A percentile compares a stretch with the other conserved stretches of the same genome.
Evolutionary conservation across 2,113 vertebrate species (phyloP).

Genomic region (Gobius niger): DNA sequence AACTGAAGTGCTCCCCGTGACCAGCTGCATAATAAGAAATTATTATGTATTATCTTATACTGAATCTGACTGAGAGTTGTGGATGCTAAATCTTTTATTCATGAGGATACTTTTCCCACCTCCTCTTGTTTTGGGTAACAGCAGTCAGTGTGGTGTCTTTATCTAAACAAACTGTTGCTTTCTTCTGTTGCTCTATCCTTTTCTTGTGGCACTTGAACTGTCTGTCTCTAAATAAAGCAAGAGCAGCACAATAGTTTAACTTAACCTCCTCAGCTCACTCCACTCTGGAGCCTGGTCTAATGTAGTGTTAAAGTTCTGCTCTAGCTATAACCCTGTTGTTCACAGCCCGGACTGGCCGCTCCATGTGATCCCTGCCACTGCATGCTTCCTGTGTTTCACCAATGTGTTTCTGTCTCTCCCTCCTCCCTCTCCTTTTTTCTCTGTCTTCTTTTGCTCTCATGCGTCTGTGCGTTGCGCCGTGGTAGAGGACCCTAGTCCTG

Average conservation of each 20-base stretch:
- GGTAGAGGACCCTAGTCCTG: conserved; percentile 84
- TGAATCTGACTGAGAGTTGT: neutral
- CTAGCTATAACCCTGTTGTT: conserved; percentile 62
- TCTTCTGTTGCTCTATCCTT: conserved; percentile 49
- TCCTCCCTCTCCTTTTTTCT: conserved; percentile 62
- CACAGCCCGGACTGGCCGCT: conserved; percentile 63
- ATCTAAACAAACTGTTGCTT: conserved; percentile 52
- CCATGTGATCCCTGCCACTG: conserved; percentile 60
- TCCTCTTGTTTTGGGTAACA: conserved; percentile 22
- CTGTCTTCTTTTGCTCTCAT: conserved; percentile 52
- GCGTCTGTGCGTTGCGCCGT: conserved; percentile 67
- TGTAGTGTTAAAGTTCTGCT: conserved; percentile 56
- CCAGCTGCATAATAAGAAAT: neutral
- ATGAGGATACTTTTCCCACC: conserved; percentile 50
- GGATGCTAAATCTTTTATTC: neutral
- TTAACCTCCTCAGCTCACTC: conserved; percentile 40
- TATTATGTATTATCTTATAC: neutral
- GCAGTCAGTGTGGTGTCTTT: conserved; percentile 27
- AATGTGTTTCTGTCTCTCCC: conserved; percentile 65
- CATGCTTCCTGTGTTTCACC: conserved; percentile 70
- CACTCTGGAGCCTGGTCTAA: conserved; percentile 43
- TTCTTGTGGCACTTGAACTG: conserved; percentile 28
- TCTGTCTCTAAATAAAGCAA: conserved; percentile 46
- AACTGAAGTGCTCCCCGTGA: neutral
- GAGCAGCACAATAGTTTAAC: conserved; percentile 49